Evolutionary conservation across 2,888 invertebrate genomes (phyloP).

Genomic region (Cecidostiba fungosa): DNA sequence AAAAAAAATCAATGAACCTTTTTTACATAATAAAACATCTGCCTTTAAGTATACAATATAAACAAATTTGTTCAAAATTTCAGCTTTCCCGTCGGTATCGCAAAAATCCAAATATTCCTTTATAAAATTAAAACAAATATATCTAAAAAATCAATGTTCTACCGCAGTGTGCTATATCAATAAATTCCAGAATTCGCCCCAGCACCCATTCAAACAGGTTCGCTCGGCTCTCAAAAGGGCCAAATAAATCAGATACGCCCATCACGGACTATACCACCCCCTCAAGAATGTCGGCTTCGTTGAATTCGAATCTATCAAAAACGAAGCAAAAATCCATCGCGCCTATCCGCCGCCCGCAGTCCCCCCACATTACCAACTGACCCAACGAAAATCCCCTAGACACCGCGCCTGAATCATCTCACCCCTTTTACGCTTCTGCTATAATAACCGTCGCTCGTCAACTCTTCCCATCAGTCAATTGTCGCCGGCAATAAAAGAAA

Average conservation of each 20-base stretch:
- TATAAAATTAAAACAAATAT: too few relatives aligned
- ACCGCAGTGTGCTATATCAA: neutral
- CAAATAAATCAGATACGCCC: constrained; percentile 10
- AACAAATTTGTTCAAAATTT: too few relatives aligned
- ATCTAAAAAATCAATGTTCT: too few relatives aligned
- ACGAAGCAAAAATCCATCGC: constrained; percentile 39
- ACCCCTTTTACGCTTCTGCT: neutral
- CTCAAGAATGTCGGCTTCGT: constrained; percentile 32
- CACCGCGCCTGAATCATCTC: neutral
- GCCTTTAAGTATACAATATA: too few relatives aligned
- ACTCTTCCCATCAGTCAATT: neutral
- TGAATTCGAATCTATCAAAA: constrained; percentile 29
- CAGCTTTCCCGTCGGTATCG: too few relatives aligned
- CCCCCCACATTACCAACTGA: neutral
- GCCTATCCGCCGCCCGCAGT: neutral
- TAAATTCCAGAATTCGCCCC: neutral
- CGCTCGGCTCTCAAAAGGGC: neutral
- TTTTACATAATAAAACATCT: too few relatives aligned
- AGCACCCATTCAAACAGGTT: neutral
- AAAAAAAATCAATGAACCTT: too few relatives aligned
- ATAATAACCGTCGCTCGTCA: neutral
- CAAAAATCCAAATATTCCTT: too few relatives aligned
- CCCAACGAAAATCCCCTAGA: neutral
- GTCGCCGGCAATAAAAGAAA: neutral
- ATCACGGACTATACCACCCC: constrained; percentile 14